Evolutionary conservation across 2,797 vertebrate genomes (phyloP), one percentile per base, ranked within the genome.

Genomic region (Argya squamiceps): DNA sequence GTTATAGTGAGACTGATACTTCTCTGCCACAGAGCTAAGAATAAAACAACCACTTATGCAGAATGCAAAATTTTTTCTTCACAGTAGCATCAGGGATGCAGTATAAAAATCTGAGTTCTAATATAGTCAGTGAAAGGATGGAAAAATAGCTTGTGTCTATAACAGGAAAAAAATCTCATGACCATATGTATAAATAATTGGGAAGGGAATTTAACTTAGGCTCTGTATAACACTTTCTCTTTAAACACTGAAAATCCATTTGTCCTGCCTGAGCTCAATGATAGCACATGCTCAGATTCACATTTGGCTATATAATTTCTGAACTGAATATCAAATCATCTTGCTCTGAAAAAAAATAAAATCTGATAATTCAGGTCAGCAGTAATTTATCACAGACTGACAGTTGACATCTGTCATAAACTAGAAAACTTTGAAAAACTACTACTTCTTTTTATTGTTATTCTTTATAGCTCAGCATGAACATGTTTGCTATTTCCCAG

Each of bases 161-260:
- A 92, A 75, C 29, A 82, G 68, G 67, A 86, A 43, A 73, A 43
- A 32, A 49, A 49, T 15, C 20, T 49, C 3, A 9, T 75, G 26
- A 63, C 56, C 12, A 49, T 19, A 84, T 89, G 52, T 20, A 39
- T 49, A 92, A 95, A 91, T 89, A 59, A 95, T 37, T 73, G 34
- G 68, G 82, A 80, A 94, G 74, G 27, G n/a, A 95, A 58, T 81
- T 92, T 81, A 78, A 44, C 71, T 91, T 89, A 55, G 53, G 26
- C 6, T 94, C 18, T 55, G 2, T 26, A 36, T 68, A 56, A 20
- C 16, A 3, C 4, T 58, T 89, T 63, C 18, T 60, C 34, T 65
- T 84, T 73, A 75, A 87, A 62, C 30, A 47, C 9, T 64, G n/a
- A 84, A 76, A 75, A 78, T 68, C 13, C 8, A 11, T 81, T 71